Conservation (phyloP, 2,113 vertebrate species). For the Malurus elegans region DNA sequence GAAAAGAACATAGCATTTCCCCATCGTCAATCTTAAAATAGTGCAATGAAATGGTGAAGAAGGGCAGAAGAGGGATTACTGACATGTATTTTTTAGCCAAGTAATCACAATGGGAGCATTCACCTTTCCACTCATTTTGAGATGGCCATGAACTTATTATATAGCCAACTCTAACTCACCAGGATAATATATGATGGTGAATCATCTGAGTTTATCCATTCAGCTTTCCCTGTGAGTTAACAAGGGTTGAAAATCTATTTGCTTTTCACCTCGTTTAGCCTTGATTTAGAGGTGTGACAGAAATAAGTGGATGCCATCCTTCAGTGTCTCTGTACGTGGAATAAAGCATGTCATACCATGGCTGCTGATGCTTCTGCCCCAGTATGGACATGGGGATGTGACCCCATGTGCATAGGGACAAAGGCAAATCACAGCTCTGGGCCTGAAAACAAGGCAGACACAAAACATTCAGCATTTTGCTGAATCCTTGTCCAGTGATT, state of each 20-base stretch:
- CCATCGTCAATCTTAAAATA: background rate
- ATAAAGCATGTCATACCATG: background rate
- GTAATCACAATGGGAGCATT: constrained; percentile 42
- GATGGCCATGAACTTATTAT: constrained; percentile 49
- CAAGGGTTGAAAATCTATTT: constrained; percentile 39
- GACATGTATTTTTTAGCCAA: constrained; percentile 2
- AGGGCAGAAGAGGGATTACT: background rate
- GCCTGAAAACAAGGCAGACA: background rate
- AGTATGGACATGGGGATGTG: accelerated
- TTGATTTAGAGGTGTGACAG: constrained; percentile 45
- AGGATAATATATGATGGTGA: background rate
- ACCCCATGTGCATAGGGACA: background rate
- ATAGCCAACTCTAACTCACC: background rate
- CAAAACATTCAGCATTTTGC: background rate
- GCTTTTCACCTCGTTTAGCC: constrained; percentile 34
- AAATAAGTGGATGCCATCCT: background rate
- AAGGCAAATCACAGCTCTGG: background rate
- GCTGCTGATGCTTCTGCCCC: background rate
- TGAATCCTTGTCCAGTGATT: background rate
- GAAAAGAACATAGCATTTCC: background rate
- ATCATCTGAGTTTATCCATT: constrained; percentile 42
- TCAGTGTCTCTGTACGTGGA: background rate
- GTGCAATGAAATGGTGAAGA: background rate
- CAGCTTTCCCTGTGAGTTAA: constrained; percentile 38
- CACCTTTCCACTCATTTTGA: constrained; percentile 34